Evolutionary conservation across 2,888 invertebrate species (phyloP).

Genomic region (Caenorhabditis sp.): DNA sequence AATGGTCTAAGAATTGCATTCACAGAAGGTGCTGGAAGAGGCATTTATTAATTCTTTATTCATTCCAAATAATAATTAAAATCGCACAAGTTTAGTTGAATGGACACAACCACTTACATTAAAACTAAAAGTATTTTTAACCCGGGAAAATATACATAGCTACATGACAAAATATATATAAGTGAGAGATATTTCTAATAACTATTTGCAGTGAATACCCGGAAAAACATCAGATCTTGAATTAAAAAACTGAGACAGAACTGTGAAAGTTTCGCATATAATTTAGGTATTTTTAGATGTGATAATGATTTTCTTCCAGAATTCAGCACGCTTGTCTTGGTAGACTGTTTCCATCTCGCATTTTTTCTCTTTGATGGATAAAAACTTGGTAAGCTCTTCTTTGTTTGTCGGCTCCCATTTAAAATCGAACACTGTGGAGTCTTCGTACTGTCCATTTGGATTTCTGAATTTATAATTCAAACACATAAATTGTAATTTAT

Average conservation of each 20-base stretch:
- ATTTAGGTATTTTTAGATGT: slow-evolving; percentile 51
- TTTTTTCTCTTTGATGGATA: slow-evolving; percentile 71
- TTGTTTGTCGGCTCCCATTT: slow-evolving; percentile 74
- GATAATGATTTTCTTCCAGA: slow-evolving; percentile 72
- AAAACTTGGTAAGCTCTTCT: slow-evolving; percentile 58
- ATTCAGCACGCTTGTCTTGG: slow-evolving; percentile 70
- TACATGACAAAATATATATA: slow-evolving; percentile 34
- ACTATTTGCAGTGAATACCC: slow-evolving; percentile 31
- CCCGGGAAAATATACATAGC: slow-evolving; percentile 16
- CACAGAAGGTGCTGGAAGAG: no score
- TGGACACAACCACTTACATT: slow-evolving; percentile 3
- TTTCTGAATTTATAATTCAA: slow-evolving; percentile 70
- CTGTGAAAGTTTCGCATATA: slow-evolving; percentile 7
- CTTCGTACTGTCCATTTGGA: slow-evolving; percentile 78
- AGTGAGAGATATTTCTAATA: slow-evolving; percentile 24
- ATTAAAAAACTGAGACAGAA: not conserved
- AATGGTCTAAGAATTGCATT: no score
- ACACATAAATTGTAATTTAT: no score
- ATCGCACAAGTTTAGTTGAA: not conserved
- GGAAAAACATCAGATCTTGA: slow-evolving; percentile 21
- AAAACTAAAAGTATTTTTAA: slow-evolving; percentile 23
- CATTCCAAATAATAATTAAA: not conserved
- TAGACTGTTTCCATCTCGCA: slow-evolving; percentile 72
- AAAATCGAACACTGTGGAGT: slow-evolving; percentile 76
- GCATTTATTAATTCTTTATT: no score